These are phyloP conservation scores for Porites divaricata DNA, from an alignment of 92 coral and sea anemone genomes.

Conservation along the genomic window DNA sequence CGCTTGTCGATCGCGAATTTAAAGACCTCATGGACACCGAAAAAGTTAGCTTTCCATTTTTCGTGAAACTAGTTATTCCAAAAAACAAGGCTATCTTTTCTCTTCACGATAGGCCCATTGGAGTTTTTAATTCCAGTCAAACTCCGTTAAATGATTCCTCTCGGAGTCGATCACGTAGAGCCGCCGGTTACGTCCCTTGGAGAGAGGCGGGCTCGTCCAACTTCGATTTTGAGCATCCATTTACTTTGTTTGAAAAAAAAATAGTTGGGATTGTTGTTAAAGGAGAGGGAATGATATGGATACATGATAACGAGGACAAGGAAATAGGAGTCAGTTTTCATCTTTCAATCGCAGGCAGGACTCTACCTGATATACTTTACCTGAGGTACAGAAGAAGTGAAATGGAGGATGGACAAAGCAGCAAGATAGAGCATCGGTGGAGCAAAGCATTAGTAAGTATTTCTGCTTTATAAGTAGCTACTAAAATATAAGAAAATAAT, in stretches of 20 bases:
- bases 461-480: not conserved
- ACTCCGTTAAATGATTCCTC: not conserved
- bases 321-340: slow-evolving; percentile 5
- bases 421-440: not conserved
- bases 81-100: not conserved
- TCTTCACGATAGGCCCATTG: not conserved
- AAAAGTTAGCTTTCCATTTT: slow-evolving; percentile 11
- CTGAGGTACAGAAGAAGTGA: not conserved
- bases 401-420: not conserved
- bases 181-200: not conserved
- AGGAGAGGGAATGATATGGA: slow-evolving; percentile 12
- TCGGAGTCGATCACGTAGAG: not conserved
- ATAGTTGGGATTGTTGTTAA: not conserved
- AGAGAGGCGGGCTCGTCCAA: not conserved
- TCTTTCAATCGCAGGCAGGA: not conserved
- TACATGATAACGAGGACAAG: not conserved
- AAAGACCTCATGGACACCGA: slow-evolving; percentile 4
- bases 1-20: slow-evolving; percentile 15
- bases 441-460: not conserved
- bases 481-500: too few relatives aligned
- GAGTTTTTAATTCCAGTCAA: not conserved
- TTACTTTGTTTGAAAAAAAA: slow-evolving; percentile 28
- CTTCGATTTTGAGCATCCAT: not conserved
- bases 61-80: slow-evolving; percentile 16
- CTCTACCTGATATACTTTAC: not conserved